Base-by-base conservation (phyloP, 92 coral and sea anemone genomes). In the Virgularia gustaviana region DNA sequence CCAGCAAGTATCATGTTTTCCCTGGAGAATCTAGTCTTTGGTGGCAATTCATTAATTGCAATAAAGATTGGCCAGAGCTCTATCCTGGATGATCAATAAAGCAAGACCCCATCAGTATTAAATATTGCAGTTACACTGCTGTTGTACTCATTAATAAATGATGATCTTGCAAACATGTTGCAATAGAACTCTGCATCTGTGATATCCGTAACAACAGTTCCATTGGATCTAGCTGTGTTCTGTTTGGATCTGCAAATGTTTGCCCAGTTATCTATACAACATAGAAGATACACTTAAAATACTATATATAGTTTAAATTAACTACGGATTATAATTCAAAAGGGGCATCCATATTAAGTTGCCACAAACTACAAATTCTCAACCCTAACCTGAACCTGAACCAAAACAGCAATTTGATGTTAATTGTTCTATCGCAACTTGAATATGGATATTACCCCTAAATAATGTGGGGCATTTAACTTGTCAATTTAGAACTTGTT, bases 1-100 rank as follows among this genome's bases (percentile, higher is more conserved):
- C 88, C 85, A 23, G 38, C 78, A 55, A 84, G 53, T 31, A 79
- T 42, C 81, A 84, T 79, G 35, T 79, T 84, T 3, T 79, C 75
- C 52, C 81, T 74, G 12, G 81, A 30, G 62, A 79, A 78, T 3
- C 83, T 1, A 11, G 65, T 60, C 12, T 39, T 10, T 27, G 45
- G 57, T 4, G 84, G 80, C 6, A 84, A 31, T 33, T 79, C 82
- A 73, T 84, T 82, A 35, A 82, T 31, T 0, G 78, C 83, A 12
- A 82, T 47, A 30, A 77, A 65, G 9, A 82, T 70, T 31, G 86
- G 82, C 83, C 82, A 83, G 2, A 83, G 59, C 43, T 70, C 55
- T 5, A 83, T 78, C 25, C 54, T 77, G 2, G 83, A 37, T 9
- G 83, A 83, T 31, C 35, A 20, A 52, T 72, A 83, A 31, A 83